phyloP scores from a whole-genome alignment of 2,797 vertebrate species.

The Eulemur coronatus region DNA sequence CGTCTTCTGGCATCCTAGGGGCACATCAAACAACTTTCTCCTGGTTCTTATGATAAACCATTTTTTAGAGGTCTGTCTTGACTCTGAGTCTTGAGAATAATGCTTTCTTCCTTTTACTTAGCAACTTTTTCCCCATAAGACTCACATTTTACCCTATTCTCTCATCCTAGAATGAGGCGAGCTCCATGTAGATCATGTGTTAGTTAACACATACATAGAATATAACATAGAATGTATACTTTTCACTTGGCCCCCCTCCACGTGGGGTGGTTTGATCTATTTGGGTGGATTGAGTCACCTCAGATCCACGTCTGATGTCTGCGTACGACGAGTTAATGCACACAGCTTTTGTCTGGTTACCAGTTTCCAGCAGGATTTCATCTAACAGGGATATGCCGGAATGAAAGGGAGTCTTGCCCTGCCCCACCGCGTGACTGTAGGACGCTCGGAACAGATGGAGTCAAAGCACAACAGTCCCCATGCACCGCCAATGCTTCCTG shows the following conservation, averaged over 20 bases:
- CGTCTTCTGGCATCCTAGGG: background rate
- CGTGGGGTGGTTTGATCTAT: too few species aligned
- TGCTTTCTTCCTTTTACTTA: background rate
- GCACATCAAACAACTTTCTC: background rate
- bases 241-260: background rate
- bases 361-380: background rate
- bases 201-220: background rate
- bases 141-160: background rate
- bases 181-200: background rate
- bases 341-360: background rate
- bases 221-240: background rate
- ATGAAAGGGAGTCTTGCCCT: background rate
- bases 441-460: constrained; percentile 55
- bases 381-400: background rate
- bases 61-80: background rate
- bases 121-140: background rate
- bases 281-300: background rate
- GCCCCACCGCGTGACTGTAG: background rate
- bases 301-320: background rate
- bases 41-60: background rate
- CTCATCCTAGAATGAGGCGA: background rate
- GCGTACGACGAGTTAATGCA: background rate
- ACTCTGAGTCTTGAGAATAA: background rate
- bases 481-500: background rate
- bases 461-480: background rate